Conservation (phyloP, 2,797 vertebrate species). For the Amniataba percoides region DNA sequence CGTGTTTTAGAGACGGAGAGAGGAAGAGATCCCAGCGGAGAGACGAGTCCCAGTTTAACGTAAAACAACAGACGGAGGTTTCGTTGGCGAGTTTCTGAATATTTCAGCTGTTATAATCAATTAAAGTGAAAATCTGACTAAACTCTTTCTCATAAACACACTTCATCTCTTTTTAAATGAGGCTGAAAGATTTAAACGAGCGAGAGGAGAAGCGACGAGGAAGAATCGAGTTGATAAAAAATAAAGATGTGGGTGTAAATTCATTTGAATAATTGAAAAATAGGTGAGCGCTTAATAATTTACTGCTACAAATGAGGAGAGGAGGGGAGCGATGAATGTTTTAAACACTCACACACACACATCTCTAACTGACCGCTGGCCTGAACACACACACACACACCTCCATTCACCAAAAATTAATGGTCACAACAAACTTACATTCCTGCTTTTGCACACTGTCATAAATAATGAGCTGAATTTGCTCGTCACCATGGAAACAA, state of each 20-base stretch:
- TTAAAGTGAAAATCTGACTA: too few species aligned
- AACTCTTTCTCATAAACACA: too few species aligned
- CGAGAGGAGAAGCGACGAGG: neutral
- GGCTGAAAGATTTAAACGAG: neutral
- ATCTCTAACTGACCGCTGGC: slow-evolving; percentile 56
- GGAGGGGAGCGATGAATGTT: slow-evolving; percentile 83
- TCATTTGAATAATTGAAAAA: slow-evolving; percentile 86
- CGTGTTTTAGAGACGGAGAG: slow-evolving; percentile 57
- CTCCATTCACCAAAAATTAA: too few species aligned
- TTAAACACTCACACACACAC: slow-evolving; percentile 61
- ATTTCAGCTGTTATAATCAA: neutral
- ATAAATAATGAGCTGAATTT: too few species aligned
- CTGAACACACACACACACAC: slow-evolving; percentile 28
- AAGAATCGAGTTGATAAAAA: neutral
- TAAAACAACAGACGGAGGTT: neutral
- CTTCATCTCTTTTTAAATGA: neutral
- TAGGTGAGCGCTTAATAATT: slow-evolving; percentile 86
- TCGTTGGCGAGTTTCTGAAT: neutral
- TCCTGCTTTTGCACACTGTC: too few species aligned
- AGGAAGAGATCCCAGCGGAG: slow-evolving; percentile 34
- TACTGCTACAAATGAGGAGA: slow-evolving; percentile 84
- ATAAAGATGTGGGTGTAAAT: neutral
- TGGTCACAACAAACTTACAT: too few species aligned
- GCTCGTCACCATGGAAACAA: too few species aligned
- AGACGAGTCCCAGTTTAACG: neutral